These are phyloP conservation scores for Oscheius sp. DNA, from an alignment of 2,888 invertebrate genomes.

Conservation along the genomic window DNA sequence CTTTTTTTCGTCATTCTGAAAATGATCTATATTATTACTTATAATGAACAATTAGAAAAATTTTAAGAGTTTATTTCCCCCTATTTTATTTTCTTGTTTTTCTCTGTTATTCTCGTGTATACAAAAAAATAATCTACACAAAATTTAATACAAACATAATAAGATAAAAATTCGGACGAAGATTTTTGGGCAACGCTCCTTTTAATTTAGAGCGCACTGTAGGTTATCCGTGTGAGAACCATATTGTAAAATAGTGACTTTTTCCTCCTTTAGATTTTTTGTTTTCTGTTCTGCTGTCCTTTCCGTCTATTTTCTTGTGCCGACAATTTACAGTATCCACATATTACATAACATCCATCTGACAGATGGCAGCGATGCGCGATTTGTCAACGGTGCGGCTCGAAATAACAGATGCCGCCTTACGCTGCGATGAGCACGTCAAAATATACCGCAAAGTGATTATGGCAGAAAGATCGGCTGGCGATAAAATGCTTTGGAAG, in stretches of 20 bases:
- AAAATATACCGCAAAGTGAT: constrained; percentile 20
- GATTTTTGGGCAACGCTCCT: too few species aligned
- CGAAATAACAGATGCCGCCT: constrained; percentile 27
- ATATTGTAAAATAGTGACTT: too few species aligned
- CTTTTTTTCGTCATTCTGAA: neutral
- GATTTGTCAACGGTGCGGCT: constrained; percentile 25
- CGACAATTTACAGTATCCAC: constrained; percentile 8
- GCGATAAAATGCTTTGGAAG: constrained; percentile 5
- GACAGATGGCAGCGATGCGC: constrained; percentile 11
- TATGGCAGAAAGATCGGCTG: constrained; percentile 6
- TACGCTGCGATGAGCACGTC: constrained; percentile 17
- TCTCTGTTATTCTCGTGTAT: too few species aligned
- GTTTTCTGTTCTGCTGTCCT: neutral
- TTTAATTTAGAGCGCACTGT: too few species aligned
- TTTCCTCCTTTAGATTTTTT: neutral
- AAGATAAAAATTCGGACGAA: too few species aligned
- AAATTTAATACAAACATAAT: too few species aligned
- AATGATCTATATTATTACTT: too few species aligned
- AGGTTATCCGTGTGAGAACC: too few species aligned
- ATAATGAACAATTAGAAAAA: too few species aligned
- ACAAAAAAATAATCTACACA: too few species aligned
- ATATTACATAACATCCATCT: constrained; percentile 1
- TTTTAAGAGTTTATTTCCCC: too few species aligned
- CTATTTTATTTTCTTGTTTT: too few species aligned
- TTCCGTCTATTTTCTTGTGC: neutral